A percentile compares a stretch with the other conserved stretches of the same genome.
phyloP scores from a whole-genome alignment of 1,140 invertebrate genomes.

The Drosophila sp. region DNA sequence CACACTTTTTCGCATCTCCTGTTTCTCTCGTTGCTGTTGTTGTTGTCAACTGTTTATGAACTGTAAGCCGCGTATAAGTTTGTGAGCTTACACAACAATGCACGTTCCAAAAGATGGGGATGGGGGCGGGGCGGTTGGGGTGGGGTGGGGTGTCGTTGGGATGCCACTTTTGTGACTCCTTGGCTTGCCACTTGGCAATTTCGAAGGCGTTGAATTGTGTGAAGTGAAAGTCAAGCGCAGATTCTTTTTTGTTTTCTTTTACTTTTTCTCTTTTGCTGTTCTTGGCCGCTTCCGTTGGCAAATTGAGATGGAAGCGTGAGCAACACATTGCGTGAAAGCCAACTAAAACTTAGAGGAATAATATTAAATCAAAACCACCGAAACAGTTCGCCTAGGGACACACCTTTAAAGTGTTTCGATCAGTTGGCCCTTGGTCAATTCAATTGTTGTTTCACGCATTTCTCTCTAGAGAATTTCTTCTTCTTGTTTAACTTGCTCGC shows the following conservation, averaged over 20 bases:
- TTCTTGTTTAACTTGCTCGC: slow-evolving; percentile 12
- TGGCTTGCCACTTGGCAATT: slow-evolving; percentile 56
- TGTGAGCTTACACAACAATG: slow-evolving; percentile 34
- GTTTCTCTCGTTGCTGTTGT: slow-evolving; percentile 11
- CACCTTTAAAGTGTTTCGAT: no score
- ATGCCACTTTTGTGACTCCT: slow-evolving; percentile 22
- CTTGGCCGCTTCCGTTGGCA: slow-evolving; percentile 7
- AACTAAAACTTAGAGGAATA: neutral
- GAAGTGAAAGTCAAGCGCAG: slow-evolving; percentile 66
- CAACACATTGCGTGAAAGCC: neutral
- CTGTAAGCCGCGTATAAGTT: slow-evolving; percentile 54
- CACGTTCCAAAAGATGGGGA: slow-evolving; percentile 8
- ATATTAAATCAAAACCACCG: no score
- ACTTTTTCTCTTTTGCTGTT: slow-evolving; percentile 3
- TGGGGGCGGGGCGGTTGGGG: neutral
- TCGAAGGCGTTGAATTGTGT: slow-evolving; percentile 61
- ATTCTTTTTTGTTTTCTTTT: slow-evolving; percentile 9
- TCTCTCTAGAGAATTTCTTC: neutral
- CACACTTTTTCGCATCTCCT: neutral
- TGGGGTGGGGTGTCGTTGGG: neutral
- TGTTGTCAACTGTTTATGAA: slow-evolving; percentile 65
- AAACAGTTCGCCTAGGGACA: no score
- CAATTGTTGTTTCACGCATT: neutral
- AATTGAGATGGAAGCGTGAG: neutral
- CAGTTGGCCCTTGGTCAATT: neutral